These are phyloP conservation scores for Apotomis turbidana DNA, from an alignment of 2,888 invertebrate species.

Conservation along the genomic window DNA sequence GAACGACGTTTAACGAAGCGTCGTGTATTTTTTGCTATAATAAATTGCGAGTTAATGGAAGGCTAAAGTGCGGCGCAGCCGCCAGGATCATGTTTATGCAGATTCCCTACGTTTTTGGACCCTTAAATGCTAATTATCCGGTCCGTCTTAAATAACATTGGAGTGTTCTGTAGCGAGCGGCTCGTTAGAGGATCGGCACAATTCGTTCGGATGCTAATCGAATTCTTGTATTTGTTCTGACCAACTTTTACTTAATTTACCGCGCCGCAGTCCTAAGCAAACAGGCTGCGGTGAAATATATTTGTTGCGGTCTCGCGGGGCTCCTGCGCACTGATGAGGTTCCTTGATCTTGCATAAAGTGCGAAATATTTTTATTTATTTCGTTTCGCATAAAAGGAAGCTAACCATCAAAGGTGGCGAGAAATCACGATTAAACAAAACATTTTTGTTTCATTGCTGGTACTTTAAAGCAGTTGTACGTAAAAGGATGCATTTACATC, in stretches of 20 bases:
- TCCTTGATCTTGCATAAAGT: constrained; percentile 23
- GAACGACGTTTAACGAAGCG: constrained; percentile 16
- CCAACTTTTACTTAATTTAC: constrained; percentile 52
- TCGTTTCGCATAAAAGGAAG: not conserved
- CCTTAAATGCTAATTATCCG: constrained; percentile 27
- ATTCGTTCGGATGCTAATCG: constrained; percentile 52
- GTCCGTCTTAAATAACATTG: constrained; percentile 18
- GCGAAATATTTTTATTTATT: constrained; percentile 28
- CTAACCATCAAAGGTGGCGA: not conserved
- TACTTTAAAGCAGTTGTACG: not conserved
- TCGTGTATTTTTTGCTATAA: constrained; percentile 14
- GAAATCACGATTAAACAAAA: constrained; percentile 5
- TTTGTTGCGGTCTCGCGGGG: constrained; percentile 45
- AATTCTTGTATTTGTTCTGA: constrained; percentile 56
- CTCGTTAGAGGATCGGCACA: constrained; percentile 43
- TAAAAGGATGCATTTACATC: constrained; percentile 1
- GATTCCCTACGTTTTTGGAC: constrained; percentile 13
- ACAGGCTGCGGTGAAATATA: constrained; percentile 51
- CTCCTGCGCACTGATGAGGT: constrained; percentile 28
- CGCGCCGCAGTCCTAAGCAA: constrained; percentile 53
- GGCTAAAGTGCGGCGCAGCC: constrained; percentile 13
- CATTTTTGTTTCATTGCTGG: not conserved
- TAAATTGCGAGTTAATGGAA: constrained; percentile 30
- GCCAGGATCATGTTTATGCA: constrained; percentile 23
- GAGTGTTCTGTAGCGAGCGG: constrained; percentile 24